Base-by-base conservation (phyloP, 2,888 invertebrate genomes). In the Zelleria hepariella region DNA sequence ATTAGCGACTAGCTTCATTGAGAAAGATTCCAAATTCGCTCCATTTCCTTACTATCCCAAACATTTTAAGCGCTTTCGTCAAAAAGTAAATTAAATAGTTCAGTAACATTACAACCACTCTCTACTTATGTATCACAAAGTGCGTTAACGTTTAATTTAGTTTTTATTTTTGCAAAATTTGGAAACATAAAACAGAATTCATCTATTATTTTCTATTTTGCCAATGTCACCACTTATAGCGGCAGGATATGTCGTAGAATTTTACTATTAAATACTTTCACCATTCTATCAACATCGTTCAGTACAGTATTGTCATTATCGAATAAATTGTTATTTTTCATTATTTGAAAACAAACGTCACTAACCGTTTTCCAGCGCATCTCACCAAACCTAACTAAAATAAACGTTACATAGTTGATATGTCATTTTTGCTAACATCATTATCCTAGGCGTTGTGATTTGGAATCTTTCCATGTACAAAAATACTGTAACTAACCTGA, bases 11-110 rank as follows among this genome's bases (percentile, higher is more conserved):
- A 87, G 86, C 84, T 82, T 78, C 81, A 72, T 75, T 75, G 68
- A 85, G 87, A 88, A 88, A 88, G 88, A 88, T 88, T 87, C 88
- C 88, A 88, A 88, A 88, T 77, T 73, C 68, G 65, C 65, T 65
- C 69, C 68, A 42, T 15, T 42, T 42, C 32, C 32, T 42, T 42
- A 42, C 32, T 42, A 3, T 42, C 15, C 15, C 32, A 42, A 2
- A 42, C 32, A 10, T 3, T n/a, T 42, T 64, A 65, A 70, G 61
- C 64, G 61, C 64, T 64, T 25, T 20, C 51, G 51, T 21, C 51
- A 6, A 51, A 51, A 20, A 21, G 21, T 18, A 51, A 51, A 51
- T 18, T 5, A n/a, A n/a, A 18, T 2, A 51, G 1, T 51, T 21
- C 51, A 21, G 23, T 51, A 51, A 51, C 21, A 51, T 3, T 51